phyloP scores from a whole-genome alignment of 2,888 invertebrate genomes.

The Cordilura impudica region DNA sequence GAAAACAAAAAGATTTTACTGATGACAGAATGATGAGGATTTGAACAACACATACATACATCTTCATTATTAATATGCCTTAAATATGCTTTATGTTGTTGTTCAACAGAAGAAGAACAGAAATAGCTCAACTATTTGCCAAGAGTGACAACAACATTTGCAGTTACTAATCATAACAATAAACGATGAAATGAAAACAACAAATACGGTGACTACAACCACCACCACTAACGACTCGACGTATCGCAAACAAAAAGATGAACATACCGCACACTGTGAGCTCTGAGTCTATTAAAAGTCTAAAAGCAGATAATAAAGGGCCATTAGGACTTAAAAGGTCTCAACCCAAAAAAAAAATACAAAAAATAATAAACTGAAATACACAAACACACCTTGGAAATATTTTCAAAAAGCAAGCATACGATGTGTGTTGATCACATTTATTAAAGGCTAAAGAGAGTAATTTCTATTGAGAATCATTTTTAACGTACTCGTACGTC shows the following conservation, averaged over 20 bases:
- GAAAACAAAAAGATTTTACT: conserved; percentile 55
- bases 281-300: conserved; percentile 77
- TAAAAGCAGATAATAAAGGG: conserved; percentile 78
- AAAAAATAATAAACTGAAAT: conserved; percentile 2
- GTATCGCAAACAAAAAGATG: conserved; percentile 54
- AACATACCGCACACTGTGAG: conserved; percentile 63
- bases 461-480: conserved; percentile 28
- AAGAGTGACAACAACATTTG: conserved; percentile 47
- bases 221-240: conserved; percentile 47
- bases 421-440: conserved; percentile 15
- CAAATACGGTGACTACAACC: conserved; percentile 32
- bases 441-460: conserved; percentile 37
- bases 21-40: conserved; percentile 78
- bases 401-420: neutral
- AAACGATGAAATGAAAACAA: conserved; percentile 32
- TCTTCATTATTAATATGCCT: neutral
- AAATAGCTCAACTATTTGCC: conserved; percentile 2
- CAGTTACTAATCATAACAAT: conserved; percentile 34
- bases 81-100: conserved; percentile 31
- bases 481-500: conserved; percentile 66
- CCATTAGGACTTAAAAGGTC: conserved; percentile 78
- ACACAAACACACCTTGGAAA: conserved; percentile 3
- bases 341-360: conserved; percentile 69
- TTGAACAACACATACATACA: conserved; percentile 68
- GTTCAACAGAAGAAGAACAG: neutral